A percentile compares a stretch with the other conserved stretches of the same genome.
phyloP scores from a whole-genome alignment of 2,113 vertebrate genomes.

The Uropsilus gracilis region DNA sequence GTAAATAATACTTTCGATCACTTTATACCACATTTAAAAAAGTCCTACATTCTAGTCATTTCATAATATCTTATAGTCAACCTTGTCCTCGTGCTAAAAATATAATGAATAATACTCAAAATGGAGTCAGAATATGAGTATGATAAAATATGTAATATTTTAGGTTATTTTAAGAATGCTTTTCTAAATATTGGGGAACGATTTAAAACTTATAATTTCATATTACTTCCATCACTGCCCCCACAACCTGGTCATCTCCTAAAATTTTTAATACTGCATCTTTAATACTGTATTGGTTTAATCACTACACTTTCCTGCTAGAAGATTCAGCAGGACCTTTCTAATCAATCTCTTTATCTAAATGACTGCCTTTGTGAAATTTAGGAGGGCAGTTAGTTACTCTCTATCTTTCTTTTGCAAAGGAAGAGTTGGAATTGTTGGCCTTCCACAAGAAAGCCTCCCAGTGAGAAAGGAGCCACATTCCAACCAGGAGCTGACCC shows the following conservation, averaged over 20 bases:
- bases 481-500: background rate
- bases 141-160: conserved; percentile 21
- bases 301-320: conserved; percentile 6
- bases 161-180: conserved; percentile 32
- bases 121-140: conserved; percentile 13
- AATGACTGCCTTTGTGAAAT: background rate
- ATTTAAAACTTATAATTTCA: background rate
- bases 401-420: background rate
- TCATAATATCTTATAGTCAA: conserved; percentile 30
- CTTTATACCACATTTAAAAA: background rate
- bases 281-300: background rate
- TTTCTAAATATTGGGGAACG: conserved; percentile 17
- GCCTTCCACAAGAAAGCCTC: background rate
- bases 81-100: conserved; percentile 21
- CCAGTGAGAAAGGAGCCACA: background rate
- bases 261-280: no score
- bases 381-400: background rate
- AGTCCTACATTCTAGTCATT: conserved; percentile 11
- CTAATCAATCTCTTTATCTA: background rate
- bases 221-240: no score
- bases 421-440: background rate
- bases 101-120: conserved; percentile 16
- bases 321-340: conserved; percentile 28
- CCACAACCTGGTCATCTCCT: no score
- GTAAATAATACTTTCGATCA: conserved; percentile 32